Conservation (phyloP, 2,888 invertebrate genomes). For the Latrodectus hesperus region DNA sequence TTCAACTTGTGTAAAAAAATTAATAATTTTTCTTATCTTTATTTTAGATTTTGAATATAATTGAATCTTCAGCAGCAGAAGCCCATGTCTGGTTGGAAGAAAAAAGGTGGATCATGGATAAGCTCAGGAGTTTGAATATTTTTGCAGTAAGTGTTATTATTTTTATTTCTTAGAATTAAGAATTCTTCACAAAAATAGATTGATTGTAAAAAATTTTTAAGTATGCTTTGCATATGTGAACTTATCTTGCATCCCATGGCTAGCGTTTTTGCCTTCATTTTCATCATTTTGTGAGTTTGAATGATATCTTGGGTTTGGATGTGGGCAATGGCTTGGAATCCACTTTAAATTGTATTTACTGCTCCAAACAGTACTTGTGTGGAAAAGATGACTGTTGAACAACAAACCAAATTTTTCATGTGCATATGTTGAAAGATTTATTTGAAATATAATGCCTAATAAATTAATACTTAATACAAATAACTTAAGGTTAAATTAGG, state of each 20-base stretch:
- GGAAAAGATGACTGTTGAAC: no score
- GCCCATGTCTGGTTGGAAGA: constrained; percentile 53
- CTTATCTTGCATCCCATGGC: background rate
- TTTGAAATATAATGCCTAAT: no score
- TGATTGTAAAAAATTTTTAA: background rate
- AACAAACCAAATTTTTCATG: no score
- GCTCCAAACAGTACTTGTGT: no score
- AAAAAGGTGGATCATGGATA: constrained; percentile 41
- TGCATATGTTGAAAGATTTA: no score
- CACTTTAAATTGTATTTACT: no score
- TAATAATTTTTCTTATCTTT: background rate
- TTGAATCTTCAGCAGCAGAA: constrained; percentile 38
- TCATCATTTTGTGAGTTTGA: background rate
- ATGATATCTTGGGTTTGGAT: no score
- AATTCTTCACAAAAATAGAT: background rate
- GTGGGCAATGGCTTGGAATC: no score
- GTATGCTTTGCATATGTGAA: background rate
- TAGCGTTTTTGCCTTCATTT: background rate
- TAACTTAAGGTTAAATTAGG: no score
- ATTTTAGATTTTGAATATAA: constrained; percentile 36
- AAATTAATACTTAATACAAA: no score
- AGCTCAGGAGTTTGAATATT: constrained; percentile 19
- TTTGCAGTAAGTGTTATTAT: constrained; percentile 29
- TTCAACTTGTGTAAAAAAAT: background rate
- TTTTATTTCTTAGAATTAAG: background rate